These are phyloP conservation scores for Drosophila bocqueti DNA, from an alignment of 1,140 invertebrate genomes.

Conservation along the genomic window DNA sequence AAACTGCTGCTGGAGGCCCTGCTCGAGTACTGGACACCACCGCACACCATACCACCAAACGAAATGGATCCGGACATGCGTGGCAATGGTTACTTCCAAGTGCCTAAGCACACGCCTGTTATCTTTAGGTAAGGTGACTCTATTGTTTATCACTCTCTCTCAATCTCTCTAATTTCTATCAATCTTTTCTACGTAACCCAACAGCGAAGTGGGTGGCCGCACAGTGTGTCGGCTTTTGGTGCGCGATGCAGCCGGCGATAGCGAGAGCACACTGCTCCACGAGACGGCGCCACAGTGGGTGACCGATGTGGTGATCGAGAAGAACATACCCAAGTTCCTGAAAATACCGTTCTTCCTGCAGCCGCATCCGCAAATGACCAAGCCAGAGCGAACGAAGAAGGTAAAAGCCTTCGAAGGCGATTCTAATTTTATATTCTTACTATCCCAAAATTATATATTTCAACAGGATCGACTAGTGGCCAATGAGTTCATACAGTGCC, in stretches of 20 bases:
- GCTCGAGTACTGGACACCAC: conserved; percentile 96
- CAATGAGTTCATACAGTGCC: conserved; percentile 99
- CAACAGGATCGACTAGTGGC: conserved; percentile 96
- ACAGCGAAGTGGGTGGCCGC: conserved; percentile 96
- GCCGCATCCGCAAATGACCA: conserved; percentile 95
- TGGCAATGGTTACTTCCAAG: conserved; percentile 94
- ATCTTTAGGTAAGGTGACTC: conserved; percentile 92
- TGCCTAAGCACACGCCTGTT: conserved; percentile 97
- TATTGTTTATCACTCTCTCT: background rate
- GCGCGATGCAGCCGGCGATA: conserved; percentile 97
- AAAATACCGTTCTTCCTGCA: conserved; percentile 99
- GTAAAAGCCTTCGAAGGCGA: conserved; percentile 85
- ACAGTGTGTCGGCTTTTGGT: conserved; percentile 92
- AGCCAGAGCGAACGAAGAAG: conserved; percentile 95
- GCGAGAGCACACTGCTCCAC: conserved; percentile 95
- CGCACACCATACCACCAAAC: conserved; percentile 87
- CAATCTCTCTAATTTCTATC: background rate
- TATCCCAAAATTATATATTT: background rate
- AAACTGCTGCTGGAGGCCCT: conserved; percentile 96
- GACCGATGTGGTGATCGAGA: conserved; percentile 96
- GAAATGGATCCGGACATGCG: conserved; percentile 89
- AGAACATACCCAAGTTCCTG: conserved; percentile 97
- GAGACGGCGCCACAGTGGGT: conserved; percentile 99
- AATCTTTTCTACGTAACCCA: background rate
- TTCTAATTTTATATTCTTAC: too few species aligned